Base-by-base conservation (phyloP, 2,888 invertebrate species). In the Ennomos erosarius region DNA sequence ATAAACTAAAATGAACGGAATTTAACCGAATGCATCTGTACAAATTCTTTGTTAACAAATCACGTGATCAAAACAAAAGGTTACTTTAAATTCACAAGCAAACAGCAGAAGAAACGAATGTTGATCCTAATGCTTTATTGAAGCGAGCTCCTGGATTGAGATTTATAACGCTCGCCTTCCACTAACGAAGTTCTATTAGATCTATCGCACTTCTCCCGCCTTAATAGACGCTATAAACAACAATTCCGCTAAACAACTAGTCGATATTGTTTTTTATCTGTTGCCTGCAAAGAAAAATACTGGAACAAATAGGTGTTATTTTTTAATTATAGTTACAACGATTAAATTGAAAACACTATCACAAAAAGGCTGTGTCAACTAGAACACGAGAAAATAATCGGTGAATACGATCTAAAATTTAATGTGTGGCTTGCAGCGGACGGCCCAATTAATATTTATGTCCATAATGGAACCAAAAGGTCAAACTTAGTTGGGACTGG, bases 151-250 rank as follows among this genome's bases (percentile, higher is more conserved):
- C 52, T 58, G 56, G 67, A 80, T 80, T 80, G 80, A 80, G 79
- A 80, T 80, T 80, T 80, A 80, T 76, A 73, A 74, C 73, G 60
- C 63, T 70, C 65, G 71, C 73, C 77, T 81, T 78, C 73, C 70
- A 70, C 75, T 81, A 80, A 80, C 76, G 80, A 81, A 80, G 80
- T 81, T 81, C 76, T 80, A 80, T 81, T 75, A 80, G 79, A 71
- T 70, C 71, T 70, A 72, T 76, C 76, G 73, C 59, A 78, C 76
- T 78, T 76, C 76, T 68, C 70, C 67, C 59, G 60, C 64, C 64
- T 75, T 78, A 73, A 79, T 74, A 71, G 74, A 73, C 65, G 70
- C 76, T 65, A 76, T 81, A 80, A 81, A 80, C 76, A 78, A 79
- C 78, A 69, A 72, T 78, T 75, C 73, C 56, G 67, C 71, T 62